Base-by-base conservation (phyloP, 37 sponge, comb jelly and placozoan species). In the Geodia barretti region DNA sequence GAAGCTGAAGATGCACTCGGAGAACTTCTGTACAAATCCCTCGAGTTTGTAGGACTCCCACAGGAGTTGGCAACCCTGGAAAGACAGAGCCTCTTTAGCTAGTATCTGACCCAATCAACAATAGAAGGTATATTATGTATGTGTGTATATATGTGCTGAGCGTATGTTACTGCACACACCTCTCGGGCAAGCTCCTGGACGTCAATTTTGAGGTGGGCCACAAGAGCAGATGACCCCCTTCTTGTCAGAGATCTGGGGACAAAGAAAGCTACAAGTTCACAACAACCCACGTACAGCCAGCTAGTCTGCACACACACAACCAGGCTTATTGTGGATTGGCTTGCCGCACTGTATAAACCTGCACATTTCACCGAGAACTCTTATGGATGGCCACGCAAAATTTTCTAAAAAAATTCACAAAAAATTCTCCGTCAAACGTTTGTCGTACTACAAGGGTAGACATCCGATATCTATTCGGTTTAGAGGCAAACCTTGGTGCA, bases 1-100 rank as follows among this genome's bases (percentile, higher is more conserved):
- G 76, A 92, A 92, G 40, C 62, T 76, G 75, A 92, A 92, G 19
- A 92, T 82, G 31, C 60, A 64, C 2, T 92, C 95, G 11, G 97
- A 82, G 41, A 97, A 92, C 72, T 83, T 83, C 62, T 89, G 89
- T 0, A 92, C 92, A 76, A 84, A 97, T 35, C 68, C 68, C 64
- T 94, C 91, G n/a, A 97, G 86, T 33, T 88, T 88, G 83, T 86
- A 97, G 0, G 93, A 88, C 40, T 88, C 92, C 96, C 96, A 95
- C 31, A 68, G 42, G 60, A 95, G 74, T 9, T 76, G 61, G 21
- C 84, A 62, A 29, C 96, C 96, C 90, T 92, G 73, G 29, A 60
- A 23, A 4, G 62, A 39, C 61, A 8, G 14, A 47, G 14, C 7
- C 54, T 47, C 54, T 47, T 14, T 47, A 17, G n/a, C n/a, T n/a